phyloP scores from a whole-genome alignment of 1,140 invertebrate species.

The Anoplophora glabripennis region DNA sequence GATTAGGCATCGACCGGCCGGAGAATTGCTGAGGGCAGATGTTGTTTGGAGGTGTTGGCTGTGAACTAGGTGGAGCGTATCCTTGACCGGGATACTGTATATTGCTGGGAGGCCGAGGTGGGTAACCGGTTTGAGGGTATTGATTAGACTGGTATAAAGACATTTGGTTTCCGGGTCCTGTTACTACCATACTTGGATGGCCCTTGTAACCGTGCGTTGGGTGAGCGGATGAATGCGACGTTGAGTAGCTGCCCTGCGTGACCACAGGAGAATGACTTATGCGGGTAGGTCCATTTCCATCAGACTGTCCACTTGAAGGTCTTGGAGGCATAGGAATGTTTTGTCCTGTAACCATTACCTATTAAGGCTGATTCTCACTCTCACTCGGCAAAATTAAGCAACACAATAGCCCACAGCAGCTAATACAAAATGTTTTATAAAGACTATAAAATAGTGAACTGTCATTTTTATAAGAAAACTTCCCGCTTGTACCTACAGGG shows the following conservation, averaged over 20 bases:
- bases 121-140: constrained; percentile 58
- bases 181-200: constrained; percentile 55
- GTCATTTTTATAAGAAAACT: no score
- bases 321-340: constrained; percentile 89
- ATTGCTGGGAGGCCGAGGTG: constrained; percentile 55
- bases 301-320: constrained; percentile 85
- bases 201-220: constrained; percentile 51
- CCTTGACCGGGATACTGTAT: constrained; percentile 50
- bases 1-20: constrained; percentile 54
- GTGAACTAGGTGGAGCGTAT: constrained; percentile 47
- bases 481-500: no score
- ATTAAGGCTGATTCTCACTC: no score
- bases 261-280: constrained; percentile 76
- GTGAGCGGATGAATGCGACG: constrained; percentile 58
- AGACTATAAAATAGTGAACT: no score
- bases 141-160: constrained; percentile 53
- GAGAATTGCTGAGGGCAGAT: constrained; percentile 52
- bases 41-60: constrained; percentile 44
- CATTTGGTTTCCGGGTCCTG: constrained; percentile 47
- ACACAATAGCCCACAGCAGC: no score
- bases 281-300: constrained; percentile 67
- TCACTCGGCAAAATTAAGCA: no score
- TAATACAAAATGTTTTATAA: no score
- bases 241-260: constrained; percentile 62
- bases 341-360: constrained; percentile 63